Evolutionary conservation across 64 coral and sea anemone species (phyloP), one percentile per base, ranked within the genome.

Genomic region (Montipora foliosa): DNA sequence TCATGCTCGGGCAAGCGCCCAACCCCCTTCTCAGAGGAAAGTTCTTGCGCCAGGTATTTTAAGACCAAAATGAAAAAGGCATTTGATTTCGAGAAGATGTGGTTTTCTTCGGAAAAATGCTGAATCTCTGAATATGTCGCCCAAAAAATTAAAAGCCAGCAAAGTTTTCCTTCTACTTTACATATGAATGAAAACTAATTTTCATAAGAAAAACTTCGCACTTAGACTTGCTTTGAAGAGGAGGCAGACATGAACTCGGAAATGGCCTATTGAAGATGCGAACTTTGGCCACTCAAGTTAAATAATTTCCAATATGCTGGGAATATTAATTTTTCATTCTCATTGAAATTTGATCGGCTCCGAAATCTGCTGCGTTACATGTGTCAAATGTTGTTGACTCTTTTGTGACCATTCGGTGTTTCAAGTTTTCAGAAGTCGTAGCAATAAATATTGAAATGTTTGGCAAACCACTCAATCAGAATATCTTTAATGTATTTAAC

Each of bases 361-460:
- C 1, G 15, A 68, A 17, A 17, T 20, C 64, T 68, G 64, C 64
- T 19, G 64, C 3, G 4, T 68, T 68, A 68, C 13, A 14, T 68
- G 17, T 68, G 64, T 4, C 53, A 57, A 15, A 68, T 68, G 64
- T 16, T 60, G 57, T 60, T 68, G 64, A 68, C 64, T 17, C 10
- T 68, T 68, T 68, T 68, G 64, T 17, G 64, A 68, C 64, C 64
- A 68, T 68, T 68, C 64, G 14, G 64, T 68, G 64, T 68, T 68
- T 68, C 15, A 68, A 68, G 17, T 68, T 68, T 68, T 68, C 12
- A 68, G 64, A 68, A 68, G 13, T 68, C 15, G 3, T 68, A 68
- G 64, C 64, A 68, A 68, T 68, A 8, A 57, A 37, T 37, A 37
- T 37, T 68, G 64, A 20, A 68, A 68, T 68, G 64, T 68, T 68